Evolutionary conservation across 2,113 vertebrate species (phyloP).

Genomic region (Tenebrosternarchus preto): DNA sequence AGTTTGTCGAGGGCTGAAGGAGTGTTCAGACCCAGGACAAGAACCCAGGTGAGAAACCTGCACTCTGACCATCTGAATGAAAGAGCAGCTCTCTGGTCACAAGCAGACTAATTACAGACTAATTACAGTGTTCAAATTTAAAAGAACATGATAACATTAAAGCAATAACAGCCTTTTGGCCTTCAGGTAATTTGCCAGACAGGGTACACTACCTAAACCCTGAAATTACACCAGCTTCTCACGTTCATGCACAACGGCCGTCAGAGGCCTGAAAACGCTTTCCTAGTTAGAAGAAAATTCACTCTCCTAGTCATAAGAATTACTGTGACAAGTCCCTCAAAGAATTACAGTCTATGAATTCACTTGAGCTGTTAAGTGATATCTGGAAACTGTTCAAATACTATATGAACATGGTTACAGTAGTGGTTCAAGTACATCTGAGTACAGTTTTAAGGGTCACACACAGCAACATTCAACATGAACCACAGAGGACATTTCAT

Average conservation of each 20-base stretch:
- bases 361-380: not conserved
- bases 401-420: not conserved
- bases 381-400: too few relatives aligned
- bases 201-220: not conserved
- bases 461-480: too few relatives aligned
- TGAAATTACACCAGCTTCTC: not conserved
- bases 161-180: not conserved
- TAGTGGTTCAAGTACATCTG: not conserved
- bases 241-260: not conserved
- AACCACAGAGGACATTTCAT: not conserved
- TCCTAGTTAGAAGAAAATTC: not conserved
- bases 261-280: not conserved
- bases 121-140: too few relatives aligned
- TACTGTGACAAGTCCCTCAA: too few relatives aligned
- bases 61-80: too few relatives aligned
- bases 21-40: too few relatives aligned
- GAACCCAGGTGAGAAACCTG: too few relatives aligned
- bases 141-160: conserved; percentile 8
- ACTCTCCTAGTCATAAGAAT: not conserved
- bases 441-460: too few relatives aligned
- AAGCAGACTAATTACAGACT: too few relatives aligned
- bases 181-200: not conserved
- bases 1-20: too few relatives aligned
- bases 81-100: too few relatives aligned
- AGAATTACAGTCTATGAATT: not conserved